Percentiles rank a stretch among this genome's conserved stretches.
These are phyloP conservation scores for Dexiosoma caninum DNA, from an alignment of 2,888 invertebrate species.

Conservation along the genomic window DNA sequence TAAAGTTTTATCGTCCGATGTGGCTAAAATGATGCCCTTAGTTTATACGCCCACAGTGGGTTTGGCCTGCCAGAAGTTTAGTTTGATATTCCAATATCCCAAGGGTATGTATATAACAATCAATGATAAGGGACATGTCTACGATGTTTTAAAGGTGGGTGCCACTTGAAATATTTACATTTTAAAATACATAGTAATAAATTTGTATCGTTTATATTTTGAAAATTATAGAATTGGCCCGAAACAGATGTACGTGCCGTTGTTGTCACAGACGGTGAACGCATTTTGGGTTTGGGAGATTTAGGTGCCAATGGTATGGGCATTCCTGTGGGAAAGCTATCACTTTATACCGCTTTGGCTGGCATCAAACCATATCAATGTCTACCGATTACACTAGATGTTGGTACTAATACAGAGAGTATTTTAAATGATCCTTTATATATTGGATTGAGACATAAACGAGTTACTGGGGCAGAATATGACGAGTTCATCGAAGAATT, in stretches of 20 bases:
- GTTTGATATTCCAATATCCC: slow-evolving; percentile 92
- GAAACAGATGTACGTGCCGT: slow-evolving; percentile 91
- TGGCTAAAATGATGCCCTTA: slow-evolving; percentile 95
- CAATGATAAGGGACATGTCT: slow-evolving; percentile 96
- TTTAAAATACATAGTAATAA: neutral
- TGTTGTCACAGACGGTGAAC: slow-evolving; percentile 98
- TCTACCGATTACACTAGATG: slow-evolving; percentile 94
- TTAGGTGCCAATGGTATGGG: slow-evolving; percentile 99
- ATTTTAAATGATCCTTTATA: slow-evolving; percentile 96
- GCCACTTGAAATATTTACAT: neutral
- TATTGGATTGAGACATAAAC: slow-evolving; percentile 92
- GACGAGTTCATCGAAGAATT: slow-evolving; percentile 98
- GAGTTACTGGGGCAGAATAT: slow-evolving; percentile 90
- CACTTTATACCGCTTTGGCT: slow-evolving; percentile 97
- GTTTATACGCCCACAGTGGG: slow-evolving; percentile 99
- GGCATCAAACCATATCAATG: slow-evolving; percentile 97
- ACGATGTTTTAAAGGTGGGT: slow-evolving; percentile 91
- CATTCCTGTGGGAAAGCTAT: slow-evolving; percentile 97
- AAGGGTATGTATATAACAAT: slow-evolving; percentile 97
- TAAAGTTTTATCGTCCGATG: slow-evolving; percentile 90
- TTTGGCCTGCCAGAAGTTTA: slow-evolving; percentile 97
- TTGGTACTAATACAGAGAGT: slow-evolving; percentile 92
- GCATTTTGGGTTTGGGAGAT: slow-evolving; percentile 98
- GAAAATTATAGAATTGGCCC: slow-evolving; percentile 81
- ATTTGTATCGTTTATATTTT: neutral